Base-by-base conservation (phyloP, 2,113 vertebrate genomes). In the Catharus fuscescens region DNA sequence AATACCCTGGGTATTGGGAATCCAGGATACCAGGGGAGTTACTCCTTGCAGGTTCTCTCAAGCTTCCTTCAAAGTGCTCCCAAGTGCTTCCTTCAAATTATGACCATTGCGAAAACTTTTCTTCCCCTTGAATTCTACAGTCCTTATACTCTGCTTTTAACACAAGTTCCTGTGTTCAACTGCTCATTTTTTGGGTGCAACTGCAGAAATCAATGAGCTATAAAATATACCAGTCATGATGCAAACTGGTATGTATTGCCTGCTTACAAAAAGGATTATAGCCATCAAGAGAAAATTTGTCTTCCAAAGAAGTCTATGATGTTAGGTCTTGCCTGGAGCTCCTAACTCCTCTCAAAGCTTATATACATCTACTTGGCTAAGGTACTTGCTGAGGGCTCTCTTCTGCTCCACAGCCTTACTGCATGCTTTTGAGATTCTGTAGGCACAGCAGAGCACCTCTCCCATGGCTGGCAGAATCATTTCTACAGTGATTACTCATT, bases 41-140 rank as follows among this genome's bases (percentile, higher is more conserved):
- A 65, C 24, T 77, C 79, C 38, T 38, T 62, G 47, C 50, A 92
- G 74, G 80, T 95, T 78, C 86, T 86, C 54, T 1, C 67, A 90
- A 90, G 56, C 23, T 48, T 48, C 47, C 47, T 24, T 48, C 47
- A 24, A 48, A 48, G 47, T 48, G 23, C 23, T 48, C 23, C 1
- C 67, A 88, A 90, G 56, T n/a, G 24, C 79, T 86, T 93, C 72
- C 82, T 94, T 86, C 67, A 93, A 80, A 78, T 14, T 20, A 57
- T 7, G 36, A 77, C 25, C 5, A 1, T 25, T 17, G 11, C 1
- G 5, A 90, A 85, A 88, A 80, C 7, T 48, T 82, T 76, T 73
- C 78, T 88, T 70, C 71, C 67, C 61, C 29, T 6, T 62, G 24
- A 72, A 61, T 80, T 90, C 38, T 77, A 44, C 20, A 73, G 34